Base-by-base conservation (phyloP, 2,888 invertebrate species). In the Macrosiphum euphorbiae region DNA sequence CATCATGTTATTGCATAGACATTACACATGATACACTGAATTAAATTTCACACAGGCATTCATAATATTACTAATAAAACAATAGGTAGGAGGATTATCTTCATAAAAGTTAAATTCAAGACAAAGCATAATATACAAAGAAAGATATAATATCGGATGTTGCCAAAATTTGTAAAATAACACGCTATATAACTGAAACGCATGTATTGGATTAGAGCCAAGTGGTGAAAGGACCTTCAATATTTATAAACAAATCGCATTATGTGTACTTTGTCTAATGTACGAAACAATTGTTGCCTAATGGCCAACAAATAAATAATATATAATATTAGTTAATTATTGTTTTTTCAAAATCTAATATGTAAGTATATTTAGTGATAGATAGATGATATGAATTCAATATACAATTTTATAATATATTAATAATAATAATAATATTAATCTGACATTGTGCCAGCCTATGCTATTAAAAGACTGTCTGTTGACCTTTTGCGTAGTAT, bases 121-220 rank as follows among this genome's bases (percentile, higher is more conserved):
- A 94, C 90, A 94, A 93, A 94, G 90, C 88, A 92, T 55, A 90
- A 92, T 55, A 87, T 90, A 94, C 94, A 94, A 94, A 94, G 86
- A 87, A 94, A 94, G 20, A 55, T 35, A 88, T 89, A 88, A 89
- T 88, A 90, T 94, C 67, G 86, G 35, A 20, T 52, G 47, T 90
- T 94, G 94, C 94, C 94, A 94, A 94, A 90, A 90, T 94, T 94
- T 90, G 90, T 94, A 90, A 90, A 94, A 94, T 87, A 90, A 94
- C 90, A 90, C 87, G 52, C 86, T 94, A 90, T 90, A 94, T 52
- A 94, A 86, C 52, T 86, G 20, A 94, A 50, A 86, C 90, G 90
- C 90, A 87, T 90, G 86, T 94, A 13, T 90, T 94, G 94, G 61
- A 67, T 86, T 50, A n/a, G 20, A 90, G 94, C 94, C 94, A 94